Conservation (phyloP, 2,797 vertebrate species). For the Psittacula echo region DNA sequence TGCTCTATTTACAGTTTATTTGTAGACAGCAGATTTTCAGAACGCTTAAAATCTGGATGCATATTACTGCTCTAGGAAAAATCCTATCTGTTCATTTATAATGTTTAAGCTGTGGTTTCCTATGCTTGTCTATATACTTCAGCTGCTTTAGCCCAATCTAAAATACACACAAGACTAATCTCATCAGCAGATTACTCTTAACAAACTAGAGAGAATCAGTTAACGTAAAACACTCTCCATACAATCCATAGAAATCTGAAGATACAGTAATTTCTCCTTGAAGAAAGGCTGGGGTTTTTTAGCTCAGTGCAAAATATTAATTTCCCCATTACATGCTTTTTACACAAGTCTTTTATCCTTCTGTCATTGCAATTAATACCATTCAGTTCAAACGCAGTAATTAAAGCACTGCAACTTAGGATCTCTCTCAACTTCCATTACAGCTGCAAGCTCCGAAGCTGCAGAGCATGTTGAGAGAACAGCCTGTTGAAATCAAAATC, state of each 20-base stretch:
- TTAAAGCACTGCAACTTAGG: background rate
- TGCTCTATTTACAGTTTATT: background rate
- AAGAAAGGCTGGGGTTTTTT: background rate
- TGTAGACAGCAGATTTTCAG: background rate
- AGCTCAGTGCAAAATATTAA: background rate
- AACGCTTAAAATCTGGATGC: background rate
- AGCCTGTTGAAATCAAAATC: background rate
- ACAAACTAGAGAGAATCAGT: background rate
- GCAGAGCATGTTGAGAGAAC: accelerated
- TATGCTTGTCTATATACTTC: background rate
- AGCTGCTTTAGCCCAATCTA: background rate
- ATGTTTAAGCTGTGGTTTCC: background rate
- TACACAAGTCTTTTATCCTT: background rate
- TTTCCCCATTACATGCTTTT: background rate
- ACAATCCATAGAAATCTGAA: background rate
- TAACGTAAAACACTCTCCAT: background rate
- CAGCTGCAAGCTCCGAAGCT: background rate
- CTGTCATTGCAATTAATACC: background rate
- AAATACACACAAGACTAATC: background rate
- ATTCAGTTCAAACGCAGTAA: background rate
- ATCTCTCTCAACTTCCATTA: background rate
- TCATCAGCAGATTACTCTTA: background rate
- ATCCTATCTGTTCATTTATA: too few relatives aligned
- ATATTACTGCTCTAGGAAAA: background rate
- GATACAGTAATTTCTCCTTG: background rate